Base-by-base conservation (phyloP, 2,888 invertebrate species). In the Cloeon dipterum region DNA sequence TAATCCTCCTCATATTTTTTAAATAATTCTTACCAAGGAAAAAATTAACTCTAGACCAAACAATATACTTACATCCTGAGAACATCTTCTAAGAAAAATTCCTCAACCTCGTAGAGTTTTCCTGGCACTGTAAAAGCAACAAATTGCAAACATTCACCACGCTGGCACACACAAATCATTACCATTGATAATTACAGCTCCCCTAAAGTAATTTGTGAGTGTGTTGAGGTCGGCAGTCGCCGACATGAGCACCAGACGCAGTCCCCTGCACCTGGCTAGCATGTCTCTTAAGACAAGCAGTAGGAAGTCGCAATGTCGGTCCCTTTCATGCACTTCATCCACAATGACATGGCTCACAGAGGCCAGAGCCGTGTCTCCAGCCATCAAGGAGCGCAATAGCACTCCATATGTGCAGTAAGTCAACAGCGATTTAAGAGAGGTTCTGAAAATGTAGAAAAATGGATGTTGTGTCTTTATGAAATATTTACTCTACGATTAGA, bases 261-360 rank as follows among this genome's bases (percentile, higher is more conserved):
- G 61, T 41, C 78, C 66, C 43, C 71, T 70, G 51, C 69, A 72
- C 34, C 68, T 63, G 2, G 66, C 59, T 29, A 89, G 53, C 10
- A 74, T 68, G 50, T 86, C 81, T 26, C 77, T 68, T 36, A 94
- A 58, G 4, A 81, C 77, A 40, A 89, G 79, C 41, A 96, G 59
- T 32, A 94, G 64, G 56, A 94, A 93, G 58, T 96, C 96, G 35
- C 83, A 79, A 52, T 85, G 76, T 50, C 82, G 71, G 56, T 93
- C 91, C 0, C 94, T 67, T 54, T 94, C 94, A 56, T 96, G 96
- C 20, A 94, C 76, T 58, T 96, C 96, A 56, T 96, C 96, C 49
- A 93, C 71, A 36, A 85, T 71, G 32, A 85, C 62, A 54, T 94
- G 94, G 0, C 88, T 83, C 34, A 86, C 71, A 13, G 74, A 66